Evolutionary conservation across 2,113 vertebrate species (phyloP).

Genomic region (Poeciliopsis prolifica): DNA sequence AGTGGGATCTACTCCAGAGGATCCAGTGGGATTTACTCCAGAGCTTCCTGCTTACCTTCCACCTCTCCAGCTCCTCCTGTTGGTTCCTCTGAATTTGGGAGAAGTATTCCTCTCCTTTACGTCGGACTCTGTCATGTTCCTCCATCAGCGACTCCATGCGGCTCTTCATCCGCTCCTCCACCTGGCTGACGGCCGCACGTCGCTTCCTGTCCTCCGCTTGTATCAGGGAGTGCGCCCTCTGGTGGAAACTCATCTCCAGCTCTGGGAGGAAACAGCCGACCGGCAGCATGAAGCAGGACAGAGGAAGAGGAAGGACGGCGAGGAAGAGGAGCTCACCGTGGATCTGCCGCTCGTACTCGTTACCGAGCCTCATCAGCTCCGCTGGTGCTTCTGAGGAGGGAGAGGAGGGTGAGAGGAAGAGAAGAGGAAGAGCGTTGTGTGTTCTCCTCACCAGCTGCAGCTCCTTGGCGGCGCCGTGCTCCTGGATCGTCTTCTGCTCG

Average conservation of each 20-base stretch:
- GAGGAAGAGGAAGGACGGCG: too few species aligned
- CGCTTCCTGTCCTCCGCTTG: conserved; percentile 79
- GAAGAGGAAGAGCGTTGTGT: neutral
- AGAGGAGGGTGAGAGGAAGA: neutral
- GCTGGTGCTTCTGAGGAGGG: conserved; percentile 87
- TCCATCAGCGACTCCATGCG: conserved; percentile 79
- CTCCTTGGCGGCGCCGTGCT: conserved; percentile 77
- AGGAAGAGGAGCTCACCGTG: conserved; percentile 77
- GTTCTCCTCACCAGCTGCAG: conserved; percentile 82
- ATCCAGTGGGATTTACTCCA: too few species aligned
- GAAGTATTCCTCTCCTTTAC: conserved; percentile 86
- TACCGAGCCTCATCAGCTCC: conserved; percentile 82
- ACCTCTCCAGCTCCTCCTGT: conserved; percentile 81
- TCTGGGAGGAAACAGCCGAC: conserved; percentile 68
- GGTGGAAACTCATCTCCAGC: conserved; percentile 81
- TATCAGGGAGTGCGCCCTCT: conserved; percentile 80
- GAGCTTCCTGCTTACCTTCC: conserved; percentile 79
- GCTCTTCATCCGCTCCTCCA: conserved; percentile 84
- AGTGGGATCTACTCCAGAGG: too few species aligned
- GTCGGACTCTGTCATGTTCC: conserved; percentile 84
- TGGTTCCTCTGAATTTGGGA: conserved; percentile 72
- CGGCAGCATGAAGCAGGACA: neutral
- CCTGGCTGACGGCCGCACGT: conserved; percentile 79
- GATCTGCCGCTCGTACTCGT: conserved; percentile 81
- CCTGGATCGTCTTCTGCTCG: conserved; percentile 83